Evolutionary conservation across 92 coral and sea anemone genomes (phyloP).

Genomic region (Phenganax subtilis): DNA sequence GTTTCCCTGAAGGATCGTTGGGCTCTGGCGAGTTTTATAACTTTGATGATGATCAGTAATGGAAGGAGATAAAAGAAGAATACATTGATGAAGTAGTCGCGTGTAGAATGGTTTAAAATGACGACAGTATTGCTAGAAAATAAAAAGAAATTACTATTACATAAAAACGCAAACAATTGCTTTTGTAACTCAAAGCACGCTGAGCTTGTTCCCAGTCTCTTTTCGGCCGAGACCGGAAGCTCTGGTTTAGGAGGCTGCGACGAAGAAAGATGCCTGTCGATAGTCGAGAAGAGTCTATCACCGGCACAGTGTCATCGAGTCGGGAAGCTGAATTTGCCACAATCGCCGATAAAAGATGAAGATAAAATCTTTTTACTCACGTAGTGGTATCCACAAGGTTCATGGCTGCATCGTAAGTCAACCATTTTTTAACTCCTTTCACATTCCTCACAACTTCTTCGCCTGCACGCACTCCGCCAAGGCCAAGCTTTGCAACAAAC

Average conservation of each 20-base stretch:
- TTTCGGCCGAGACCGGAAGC: no score
- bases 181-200: no score
- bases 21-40: slow-evolving; percentile 36
- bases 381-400: slow-evolving; percentile 17
- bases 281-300: no score
- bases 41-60: slow-evolving; percentile 45
- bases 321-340: no score
- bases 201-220: no score
- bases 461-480: slow-evolving; percentile 22
- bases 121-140: slow-evolving; percentile 62
- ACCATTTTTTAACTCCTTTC: background rate
- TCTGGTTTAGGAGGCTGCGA: no score
- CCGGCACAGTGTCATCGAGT: no score
- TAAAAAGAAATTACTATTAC: background rate
- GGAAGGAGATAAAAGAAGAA: slow-evolving; percentile 80
- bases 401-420: slow-evolving; percentile 25
- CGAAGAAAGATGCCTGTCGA: no score
- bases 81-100: slow-evolving; percentile 68
- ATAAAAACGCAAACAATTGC: no score
- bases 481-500: slow-evolving; percentile 18
- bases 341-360: background rate
- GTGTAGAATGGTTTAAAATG: slow-evolving; percentile 64
- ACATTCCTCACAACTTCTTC: slow-evolving; percentile 2
- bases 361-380: background rate
- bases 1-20: background rate